Evolutionary conservation across 1,140 invertebrate genomes (phyloP).

Genomic region (Palaemon carinicauda): DNA sequence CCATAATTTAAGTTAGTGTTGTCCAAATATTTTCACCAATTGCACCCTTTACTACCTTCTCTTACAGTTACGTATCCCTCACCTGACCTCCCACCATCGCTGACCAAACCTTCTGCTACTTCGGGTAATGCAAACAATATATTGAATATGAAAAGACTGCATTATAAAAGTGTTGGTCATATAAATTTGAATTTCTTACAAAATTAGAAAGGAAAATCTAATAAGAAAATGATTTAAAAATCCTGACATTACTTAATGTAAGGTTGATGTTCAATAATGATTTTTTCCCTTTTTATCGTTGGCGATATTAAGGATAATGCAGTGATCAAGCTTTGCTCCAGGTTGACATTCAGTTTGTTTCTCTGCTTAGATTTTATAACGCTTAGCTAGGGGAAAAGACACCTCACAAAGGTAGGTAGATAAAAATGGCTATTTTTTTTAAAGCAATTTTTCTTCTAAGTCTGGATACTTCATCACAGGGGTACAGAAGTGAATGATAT

Average conservation of each 20-base stretch:
- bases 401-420: background rate
- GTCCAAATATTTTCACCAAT: too few species aligned
- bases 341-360: constrained; percentile 32
- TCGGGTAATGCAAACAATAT: too few species aligned
- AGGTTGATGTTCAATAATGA: constrained; percentile 21
- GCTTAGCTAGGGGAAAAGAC: constrained; percentile 7
- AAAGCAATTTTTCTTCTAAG: background rate
- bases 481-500: background rate
- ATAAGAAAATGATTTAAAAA: constrained; percentile 5
- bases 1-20: too few species aligned
- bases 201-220: background rate
- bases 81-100: background rate
- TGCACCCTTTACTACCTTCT: constrained; percentile 7
- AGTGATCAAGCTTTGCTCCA: constrained; percentile 25
- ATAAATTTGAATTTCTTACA: background rate
- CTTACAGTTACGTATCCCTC: background rate
- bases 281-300: constrained; percentile 15
- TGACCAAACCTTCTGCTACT: background rate
- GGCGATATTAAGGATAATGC: constrained; percentile 13
- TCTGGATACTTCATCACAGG: background rate
- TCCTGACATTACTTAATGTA: background rate
- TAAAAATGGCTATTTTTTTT: background rate
- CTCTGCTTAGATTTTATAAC: background rate
- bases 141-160: background rate
- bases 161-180: background rate